Conservation (phyloP, 2,797 vertebrate genomes). For the Galaxias olidus region DNA sequence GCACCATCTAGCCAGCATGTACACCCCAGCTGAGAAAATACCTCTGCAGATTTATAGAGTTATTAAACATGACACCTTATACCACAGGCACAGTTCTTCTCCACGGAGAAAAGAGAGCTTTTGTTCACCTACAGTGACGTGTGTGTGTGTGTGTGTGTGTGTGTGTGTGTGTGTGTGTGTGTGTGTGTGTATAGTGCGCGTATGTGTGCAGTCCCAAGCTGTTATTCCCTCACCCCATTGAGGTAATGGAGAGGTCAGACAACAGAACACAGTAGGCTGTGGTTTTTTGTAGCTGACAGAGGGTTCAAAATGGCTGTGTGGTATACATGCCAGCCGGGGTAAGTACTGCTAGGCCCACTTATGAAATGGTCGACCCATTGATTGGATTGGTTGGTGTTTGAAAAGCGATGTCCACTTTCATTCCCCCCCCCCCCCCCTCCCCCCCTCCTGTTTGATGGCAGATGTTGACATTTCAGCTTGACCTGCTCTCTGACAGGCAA, state of each 20-base stretch:
- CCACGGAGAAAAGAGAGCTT: conserved; percentile 7
- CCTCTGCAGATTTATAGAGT: conserved; percentile 48
- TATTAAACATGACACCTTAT: conserved; percentile 40
- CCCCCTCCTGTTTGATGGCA: conserved; percentile 24
- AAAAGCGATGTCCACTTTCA: conserved; percentile 17
- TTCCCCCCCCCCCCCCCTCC: conserved; percentile 24
- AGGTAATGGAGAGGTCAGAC: conserved; percentile 2
- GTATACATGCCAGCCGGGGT: not conserved
- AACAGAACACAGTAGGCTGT: not conserved
- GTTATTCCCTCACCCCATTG: not conserved
- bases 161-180: conserved; percentile 1
- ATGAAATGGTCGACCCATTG: conserved; percentile 40
- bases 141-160: not conserved
- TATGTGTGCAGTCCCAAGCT: not conserved
- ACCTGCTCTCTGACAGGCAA: conserved; percentile 40
- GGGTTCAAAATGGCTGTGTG: conserved; percentile 13
- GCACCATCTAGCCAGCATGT: conserved; percentile 43
- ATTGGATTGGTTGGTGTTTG: conserved; percentile 24
- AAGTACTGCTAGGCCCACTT: conserved; percentile 12
- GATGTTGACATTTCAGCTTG: conserved; percentile 30
- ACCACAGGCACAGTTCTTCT: conserved; percentile 25
- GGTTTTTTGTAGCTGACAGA: not conserved
- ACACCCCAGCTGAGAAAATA: conserved; percentile 61
- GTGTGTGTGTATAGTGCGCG: not conserved
- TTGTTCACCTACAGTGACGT: conserved; percentile 2